Evolutionary conservation across 2,113 vertebrate species (phyloP), one percentile per base, ranked within the genome.

Genomic region (Burhinus bistriatus): DNA sequence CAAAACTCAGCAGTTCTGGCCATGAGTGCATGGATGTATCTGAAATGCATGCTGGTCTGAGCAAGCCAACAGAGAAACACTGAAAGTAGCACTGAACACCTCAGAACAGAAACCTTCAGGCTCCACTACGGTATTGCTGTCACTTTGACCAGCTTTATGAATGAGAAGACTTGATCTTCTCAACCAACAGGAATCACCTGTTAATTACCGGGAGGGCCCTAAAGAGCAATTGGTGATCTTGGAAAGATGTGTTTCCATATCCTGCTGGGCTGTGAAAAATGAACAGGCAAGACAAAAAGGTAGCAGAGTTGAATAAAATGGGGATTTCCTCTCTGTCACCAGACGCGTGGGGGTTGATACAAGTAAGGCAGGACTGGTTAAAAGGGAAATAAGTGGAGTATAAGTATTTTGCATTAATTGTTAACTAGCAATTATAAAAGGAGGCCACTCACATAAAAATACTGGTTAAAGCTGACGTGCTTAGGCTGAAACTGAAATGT

Each of bases 1-100:
- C 34, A 21, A 62, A 59, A 32, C n/a, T 22, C n/a, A 30, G 32
- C n/a, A 27, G 44, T 15, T 73, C 32, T n/a, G 47, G 14, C 23
- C 11, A 1, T 3, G 15, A 15, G 17, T 61, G 9, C 11, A 10
- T 6, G 17, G 44, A 21, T 18, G 22, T 10, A 9, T 36, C n/a
- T 51, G 75, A 55, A 34, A 55, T 1, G 1, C 2, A 4, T 0
- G 3, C 4, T 19, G 57, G 5, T 34, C 15, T 9, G 32, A 59
- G 47, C 36, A 47, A 32, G 12, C 25, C 14, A 26, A 6, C 0
- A 16, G 12, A 73, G 30, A 71, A 80, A 42, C 9, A 34, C 3
- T 1, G 62, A 71, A 10, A n/a, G 30, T 3, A 8, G 45, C 9
- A 17, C 52, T 7, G 25, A 68, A 5, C 19, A 30, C 10, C 40